Evolutionary conservation across 2,888 invertebrate species (phyloP), one percentile per base, ranked within the genome.

Genomic region (Dasysyrphus albostriatus): DNA sequence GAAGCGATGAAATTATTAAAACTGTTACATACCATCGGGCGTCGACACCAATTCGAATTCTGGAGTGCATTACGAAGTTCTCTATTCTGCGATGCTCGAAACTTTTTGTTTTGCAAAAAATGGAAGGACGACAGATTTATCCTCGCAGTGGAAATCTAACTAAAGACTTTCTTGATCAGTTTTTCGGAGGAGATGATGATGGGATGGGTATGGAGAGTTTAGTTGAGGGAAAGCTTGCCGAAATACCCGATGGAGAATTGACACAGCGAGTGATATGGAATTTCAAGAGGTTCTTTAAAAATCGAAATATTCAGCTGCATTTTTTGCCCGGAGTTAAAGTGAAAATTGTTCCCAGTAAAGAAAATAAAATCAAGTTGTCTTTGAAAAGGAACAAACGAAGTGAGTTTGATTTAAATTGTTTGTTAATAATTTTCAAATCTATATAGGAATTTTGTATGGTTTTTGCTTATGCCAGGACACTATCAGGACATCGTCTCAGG

Each of bases 71-170:
- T 37, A 89, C 90, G 9, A 90, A 90, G 39, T 90, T 90, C 29
- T 94, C 94, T 61, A 91, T 94, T 7, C 83, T 93, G 78, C 94
- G 94, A 91, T 95, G 95, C 90, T 90, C 94, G 65, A 94, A 94
- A 90, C 93, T 94, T n/a, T 93, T 94, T 76, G 93, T 94, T 61
- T 90, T 93, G 24, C 94, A 94, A 92, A 93, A 94, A 58, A 93
- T 95, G 90, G 92, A 92, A 87, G 90, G 90, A 44, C 89, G 89
- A n/a, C 87, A 87, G 10, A 88, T 89, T 49, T 80, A 72, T 56
- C 89, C 89, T 5, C 90, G 89, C 51, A 89, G 89, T 3, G 91
- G 92, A 3, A 92, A 92, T 44, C 78, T 92, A 0, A 90, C 89
- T 7, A 88, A 89, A 42, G 93, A 93, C 83, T 92, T 93, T 65